These are phyloP conservation scores for Tetraneura akinire DNA, from an alignment of 1,140 invertebrate species.

Conservation along the genomic window DNA sequence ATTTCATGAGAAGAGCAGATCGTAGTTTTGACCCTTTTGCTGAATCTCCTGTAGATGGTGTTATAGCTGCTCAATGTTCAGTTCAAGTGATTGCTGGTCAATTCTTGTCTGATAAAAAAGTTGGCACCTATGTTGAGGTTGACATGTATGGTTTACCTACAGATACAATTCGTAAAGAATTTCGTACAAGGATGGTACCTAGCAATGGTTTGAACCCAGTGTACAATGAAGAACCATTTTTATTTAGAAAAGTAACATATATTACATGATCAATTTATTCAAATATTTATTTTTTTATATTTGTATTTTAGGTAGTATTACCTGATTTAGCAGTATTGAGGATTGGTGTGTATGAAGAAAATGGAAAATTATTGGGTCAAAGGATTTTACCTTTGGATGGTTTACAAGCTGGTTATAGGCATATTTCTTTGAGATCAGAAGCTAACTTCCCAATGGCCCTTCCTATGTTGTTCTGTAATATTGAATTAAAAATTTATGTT, in stretches of 20 bases:
- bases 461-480: constrained; percentile 98
- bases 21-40: constrained; percentile 98
- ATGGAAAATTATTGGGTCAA: constrained; percentile 94
- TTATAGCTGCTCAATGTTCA: constrained; percentile 97
- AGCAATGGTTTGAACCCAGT: constrained; percentile 96
- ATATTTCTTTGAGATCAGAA: constrained; percentile 96
- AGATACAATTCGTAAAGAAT: constrained; percentile 98
- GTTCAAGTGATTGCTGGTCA: constrained; percentile 99
- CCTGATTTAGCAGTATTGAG: constrained; percentile 96
- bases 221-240: constrained; percentile 97
- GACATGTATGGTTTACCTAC: constrained; percentile 99
- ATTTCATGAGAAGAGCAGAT: constrained; percentile 97
- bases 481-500: constrained; percentile 99
- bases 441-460: constrained; percentile 98
- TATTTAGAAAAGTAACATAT: constrained; percentile 86
- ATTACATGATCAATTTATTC: background rate
- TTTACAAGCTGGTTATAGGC: constrained; percentile 94
- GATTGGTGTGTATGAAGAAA: constrained; percentile 99
- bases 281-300: background rate
- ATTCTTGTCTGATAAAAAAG: constrained; percentile 98
- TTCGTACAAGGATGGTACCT: constrained; percentile 92
- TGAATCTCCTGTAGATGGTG: constrained; percentile 98
- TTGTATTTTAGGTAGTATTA: constrained; percentile 76
- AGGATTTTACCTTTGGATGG: constrained; percentile 97
- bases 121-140: constrained; percentile 98